Evolutionary conservation across 2,113 vertebrate species (phyloP), one percentile per base, ranked within the genome.

Genomic region (Porphyrio hochstetteri): DNA sequence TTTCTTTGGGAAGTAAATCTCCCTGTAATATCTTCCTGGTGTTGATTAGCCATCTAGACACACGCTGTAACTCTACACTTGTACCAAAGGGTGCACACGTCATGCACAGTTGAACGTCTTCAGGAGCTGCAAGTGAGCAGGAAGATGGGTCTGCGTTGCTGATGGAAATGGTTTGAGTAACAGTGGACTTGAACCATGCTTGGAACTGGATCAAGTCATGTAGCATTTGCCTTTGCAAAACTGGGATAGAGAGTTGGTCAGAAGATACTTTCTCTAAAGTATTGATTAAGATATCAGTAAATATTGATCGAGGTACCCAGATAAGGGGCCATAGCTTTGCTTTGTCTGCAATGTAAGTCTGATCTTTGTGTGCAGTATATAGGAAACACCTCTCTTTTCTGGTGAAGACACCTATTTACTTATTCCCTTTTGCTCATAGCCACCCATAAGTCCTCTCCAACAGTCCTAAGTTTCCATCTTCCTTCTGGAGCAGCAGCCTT

Each of bases 351-450:
- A 24, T 9, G 9, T 53, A 23, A 53, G 60, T 55, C 44, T 83
- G 46, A 60, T 72, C 42, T 76, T 76, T 36, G 5, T 55, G 21
- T 5, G 1, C 20, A 67, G 46, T 28, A 11, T 11, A 52, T 42
- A 52, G 38, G 16, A 86, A 92, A 24, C 8, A 21, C 1, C 55
- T 69, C 13, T 69, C 0, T 90, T 82, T 90, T 77, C 71, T 2
- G 2, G 23, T 38, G 63, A 64, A 60, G 35, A 42, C 7, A 38
- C 5, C 9, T 0, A 0, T 67, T 79, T 90, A 3, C 23, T 81
- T 11, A 14, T 7, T 82, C 13, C 4, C 5, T 44, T 86, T 87
- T 16, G 78, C 53, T 88, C n/a, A 13, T 10, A 59, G 15, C 8
- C 19, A 29, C 8, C 10, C 2, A 1, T 61, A 36, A 78, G 18